Conservation (phyloP, 2,888 invertebrate genomes). For the Parnassius orleans region DNA sequence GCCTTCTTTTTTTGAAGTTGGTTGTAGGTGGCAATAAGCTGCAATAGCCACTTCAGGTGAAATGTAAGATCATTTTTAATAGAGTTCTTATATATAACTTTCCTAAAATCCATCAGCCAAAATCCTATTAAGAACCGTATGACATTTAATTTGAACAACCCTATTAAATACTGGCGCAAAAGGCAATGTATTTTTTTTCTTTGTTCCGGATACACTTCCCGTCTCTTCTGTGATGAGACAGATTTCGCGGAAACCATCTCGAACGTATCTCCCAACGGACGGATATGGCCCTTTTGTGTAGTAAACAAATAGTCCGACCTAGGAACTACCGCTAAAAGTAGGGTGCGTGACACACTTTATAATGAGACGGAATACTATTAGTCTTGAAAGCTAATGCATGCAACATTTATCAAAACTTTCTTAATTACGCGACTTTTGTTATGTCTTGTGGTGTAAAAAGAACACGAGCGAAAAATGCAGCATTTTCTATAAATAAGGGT, state of each 20-base stretch:
- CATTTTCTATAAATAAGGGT: too few species aligned
- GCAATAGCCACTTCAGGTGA: too few species aligned
- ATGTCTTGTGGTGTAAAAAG: too few species aligned
- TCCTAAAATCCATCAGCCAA: too few species aligned
- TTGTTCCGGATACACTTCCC: conserved; percentile 78
- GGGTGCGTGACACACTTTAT: conserved; percentile 64
- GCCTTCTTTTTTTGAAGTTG: too few species aligned
- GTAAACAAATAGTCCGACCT: conserved; percentile 58
- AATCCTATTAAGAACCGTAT: too few species aligned
- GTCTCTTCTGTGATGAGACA: conserved; percentile 73
- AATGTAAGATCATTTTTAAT: too few species aligned
- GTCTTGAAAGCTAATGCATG: conserved; percentile 14
- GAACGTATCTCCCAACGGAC: conserved; percentile 58
- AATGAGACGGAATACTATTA: not conserved
- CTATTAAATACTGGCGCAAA: conserved; percentile 54
- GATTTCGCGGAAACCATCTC: conserved; percentile 72
- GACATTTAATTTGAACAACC: conserved; percentile 39
- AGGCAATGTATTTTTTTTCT: conserved; percentile 43
- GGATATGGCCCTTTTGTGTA: conserved; percentile 75
- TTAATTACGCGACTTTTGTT: too few species aligned
- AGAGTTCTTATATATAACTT: too few species aligned
- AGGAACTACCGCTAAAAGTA: conserved; percentile 47
- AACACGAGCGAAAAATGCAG: too few species aligned
- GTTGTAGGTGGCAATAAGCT: too few species aligned
- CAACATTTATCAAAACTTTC: conserved; percentile 19